Conservation (phyloP, 1,140 invertebrate genomes). For the Phenacoccus solenopsis region DNA sequence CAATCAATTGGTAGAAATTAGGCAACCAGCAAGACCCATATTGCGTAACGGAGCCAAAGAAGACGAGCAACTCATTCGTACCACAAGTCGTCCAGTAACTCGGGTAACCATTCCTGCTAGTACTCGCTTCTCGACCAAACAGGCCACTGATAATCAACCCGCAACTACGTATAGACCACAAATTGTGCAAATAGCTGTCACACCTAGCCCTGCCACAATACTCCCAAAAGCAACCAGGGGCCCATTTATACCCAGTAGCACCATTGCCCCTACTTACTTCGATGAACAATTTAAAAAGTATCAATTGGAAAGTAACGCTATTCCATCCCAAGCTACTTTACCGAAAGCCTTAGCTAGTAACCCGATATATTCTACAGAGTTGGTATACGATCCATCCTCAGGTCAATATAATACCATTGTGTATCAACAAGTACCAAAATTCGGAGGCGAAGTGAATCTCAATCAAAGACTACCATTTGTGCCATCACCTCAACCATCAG, state of each 20-base stretch:
- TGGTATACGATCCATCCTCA: constrained; percentile 60
- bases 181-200: constrained; percentile 44
- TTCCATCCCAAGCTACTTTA: constrained; percentile 30
- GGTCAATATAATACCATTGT: constrained; percentile 67
- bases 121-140: neutral
- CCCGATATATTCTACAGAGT: constrained; percentile 57
- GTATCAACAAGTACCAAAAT: constrained; percentile 58
- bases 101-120: constrained; percentile 36
- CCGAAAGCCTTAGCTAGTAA: constrained; percentile 24
- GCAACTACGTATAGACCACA: constrained; percentile 51
- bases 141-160: constrained; percentile 35
- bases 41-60: constrained; percentile 30
- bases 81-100: constrained; percentile 39
- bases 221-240: constrained; percentile 34
- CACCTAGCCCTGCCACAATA: constrained; percentile 30
- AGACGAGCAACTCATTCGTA: constrained; percentile 20
- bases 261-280: constrained; percentile 41
- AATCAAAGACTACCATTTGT: constrained; percentile 26
- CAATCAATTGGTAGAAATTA: constrained; percentile 43
- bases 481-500: constrained; percentile 25
- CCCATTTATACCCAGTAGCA: constrained; percentile 34
- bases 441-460: constrained; percentile 34
- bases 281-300: constrained; percentile 61
- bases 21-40: constrained; percentile 36
- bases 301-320: constrained; percentile 42